These are phyloP conservation scores for Drosophila lowei DNA, from an alignment of 1,140 invertebrate genomes.

Conservation along the genomic window DNA sequence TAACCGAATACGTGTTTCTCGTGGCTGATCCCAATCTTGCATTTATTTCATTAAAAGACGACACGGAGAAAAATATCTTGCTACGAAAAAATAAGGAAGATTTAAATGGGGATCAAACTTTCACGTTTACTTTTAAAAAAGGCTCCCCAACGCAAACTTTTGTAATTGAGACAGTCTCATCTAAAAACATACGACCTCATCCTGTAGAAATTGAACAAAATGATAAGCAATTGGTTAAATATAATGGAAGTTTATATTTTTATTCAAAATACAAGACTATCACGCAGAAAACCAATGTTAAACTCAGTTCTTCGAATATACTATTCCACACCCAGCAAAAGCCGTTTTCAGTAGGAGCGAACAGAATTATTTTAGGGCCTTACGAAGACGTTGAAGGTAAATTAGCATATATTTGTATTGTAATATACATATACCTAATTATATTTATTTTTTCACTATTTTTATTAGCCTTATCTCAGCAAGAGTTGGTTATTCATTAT, in stretches of 20 bases:
- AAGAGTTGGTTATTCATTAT: conserved; percentile 93
- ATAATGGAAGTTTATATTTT: conserved; percentile 92
- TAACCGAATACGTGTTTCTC: conserved; percentile 89
- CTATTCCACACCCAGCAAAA: conserved; percentile 95
- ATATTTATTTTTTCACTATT: background rate
- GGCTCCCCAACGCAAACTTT: conserved; percentile 84
- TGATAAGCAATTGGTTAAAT: conserved; percentile 96
- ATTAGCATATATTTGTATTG: background rate
- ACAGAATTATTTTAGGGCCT: conserved; percentile 93
- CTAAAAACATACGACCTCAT: conserved; percentile 90
- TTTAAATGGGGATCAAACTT: conserved; percentile 83
- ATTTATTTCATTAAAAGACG: conserved; percentile 89
- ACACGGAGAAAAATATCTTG: conserved; percentile 86
- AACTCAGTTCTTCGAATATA: conserved; percentile 90
- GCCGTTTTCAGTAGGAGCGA: conserved; percentile 91
- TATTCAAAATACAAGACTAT: conserved; percentile 91
- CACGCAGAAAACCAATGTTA: conserved; percentile 92
- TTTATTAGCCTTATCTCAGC: conserved; percentile 83
- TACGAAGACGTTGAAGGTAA: conserved; percentile 88
- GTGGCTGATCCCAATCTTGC: conserved; percentile 87
- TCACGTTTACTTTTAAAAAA: conserved; percentile 44
- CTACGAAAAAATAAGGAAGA: conserved; percentile 83
- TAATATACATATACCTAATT: background rate
- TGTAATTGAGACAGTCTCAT: conserved; percentile 90
- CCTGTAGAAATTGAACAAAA: conserved; percentile 94